phyloP scores from a whole-genome alignment of 2,113 vertebrate genomes.

The Axis porcinus region DNA sequence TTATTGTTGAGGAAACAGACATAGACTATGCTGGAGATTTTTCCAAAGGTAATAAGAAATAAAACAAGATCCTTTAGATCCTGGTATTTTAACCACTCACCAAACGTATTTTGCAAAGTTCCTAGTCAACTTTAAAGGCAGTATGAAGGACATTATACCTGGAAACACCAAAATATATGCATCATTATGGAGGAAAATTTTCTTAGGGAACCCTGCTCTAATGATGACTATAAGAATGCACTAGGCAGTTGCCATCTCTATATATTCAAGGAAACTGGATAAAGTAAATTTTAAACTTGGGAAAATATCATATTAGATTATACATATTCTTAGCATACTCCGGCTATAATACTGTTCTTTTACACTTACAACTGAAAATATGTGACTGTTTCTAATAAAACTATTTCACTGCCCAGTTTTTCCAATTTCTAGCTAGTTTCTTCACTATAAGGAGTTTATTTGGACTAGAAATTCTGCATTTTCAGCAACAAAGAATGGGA shows the following conservation, averaged over 20 bases:
- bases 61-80: neutral
- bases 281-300: neutral
- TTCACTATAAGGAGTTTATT: neutral
- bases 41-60: neutral
- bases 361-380: slow-evolving; percentile 9
- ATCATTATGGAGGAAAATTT: neutral
- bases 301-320: neutral
- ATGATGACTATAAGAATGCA: neutral
- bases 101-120: neutral
- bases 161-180: neutral
- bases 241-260: neutral
- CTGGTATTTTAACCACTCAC: neutral
- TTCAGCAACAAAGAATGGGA: neutral
- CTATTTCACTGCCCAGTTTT: neutral
- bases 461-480: neutral
- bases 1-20: slow-evolving; percentile 36
- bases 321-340: neutral
- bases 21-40: neutral
- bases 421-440: neutral
- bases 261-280: neutral
- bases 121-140: neutral
- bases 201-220: neutral
- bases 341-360: neutral
- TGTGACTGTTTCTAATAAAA: neutral
- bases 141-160: neutral